Conservation (phyloP, 2,888 invertebrate species). For the Drepana falcataria region DNA sequence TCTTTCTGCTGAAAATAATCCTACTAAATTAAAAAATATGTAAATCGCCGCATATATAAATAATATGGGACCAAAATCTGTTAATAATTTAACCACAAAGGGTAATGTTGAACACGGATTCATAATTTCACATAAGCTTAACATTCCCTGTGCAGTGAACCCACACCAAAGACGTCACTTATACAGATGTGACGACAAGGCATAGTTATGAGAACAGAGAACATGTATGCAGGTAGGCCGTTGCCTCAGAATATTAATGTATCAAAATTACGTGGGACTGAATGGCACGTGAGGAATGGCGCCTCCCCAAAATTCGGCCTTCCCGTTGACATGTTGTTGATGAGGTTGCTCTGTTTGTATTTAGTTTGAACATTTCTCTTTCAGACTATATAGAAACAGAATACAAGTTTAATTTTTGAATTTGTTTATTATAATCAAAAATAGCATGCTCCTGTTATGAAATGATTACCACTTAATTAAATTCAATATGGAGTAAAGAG, state of each 20-base stretch:
- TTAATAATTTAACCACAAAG: not conserved
- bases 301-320: conserved; percentile 26
- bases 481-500: too few species aligned
- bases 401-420: too few species aligned
- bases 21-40: too few species aligned
- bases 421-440: too few species aligned
- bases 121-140: not conserved
- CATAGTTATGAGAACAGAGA: not conserved
- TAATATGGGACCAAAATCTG: too few species aligned
- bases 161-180: not conserved
- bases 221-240: conserved; percentile 19
- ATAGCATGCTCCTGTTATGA: too few species aligned
- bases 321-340: conserved; percentile 26
- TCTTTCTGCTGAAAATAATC: too few species aligned
- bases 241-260: conserved; percentile 26
- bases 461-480: too few species aligned
- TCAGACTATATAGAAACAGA: conserved; percentile 1
- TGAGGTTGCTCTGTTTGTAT: conserved; percentile 21
- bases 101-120: not conserved
- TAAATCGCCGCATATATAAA: too few species aligned
- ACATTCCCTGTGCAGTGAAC: not conserved
- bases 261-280: conserved; percentile 29
- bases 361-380: conserved; percentile 17
- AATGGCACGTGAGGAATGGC: conserved; percentile 19
- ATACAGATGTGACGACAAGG: not conserved